Conservation (phyloP, 2,113 vertebrate species). For the Cinclus mexicanus region DNA sequence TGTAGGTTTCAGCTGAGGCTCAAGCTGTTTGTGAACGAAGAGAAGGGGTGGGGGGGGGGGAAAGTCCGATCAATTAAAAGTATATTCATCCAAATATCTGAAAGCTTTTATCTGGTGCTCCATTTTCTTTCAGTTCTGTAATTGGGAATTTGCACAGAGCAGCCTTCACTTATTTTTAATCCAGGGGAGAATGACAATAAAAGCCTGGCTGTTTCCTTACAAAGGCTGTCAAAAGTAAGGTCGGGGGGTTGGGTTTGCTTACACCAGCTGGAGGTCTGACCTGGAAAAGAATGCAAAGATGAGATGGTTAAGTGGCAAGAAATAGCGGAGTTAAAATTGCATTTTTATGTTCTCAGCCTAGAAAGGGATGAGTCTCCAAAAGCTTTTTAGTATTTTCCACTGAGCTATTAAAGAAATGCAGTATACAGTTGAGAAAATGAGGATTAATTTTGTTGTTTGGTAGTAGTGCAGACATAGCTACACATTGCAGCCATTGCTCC, state of each 20-base stretch:
- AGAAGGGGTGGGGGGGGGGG: not conserved
- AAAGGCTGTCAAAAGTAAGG: conserved; percentile 22
- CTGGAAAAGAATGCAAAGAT: conserved; percentile 6
- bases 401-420: not conserved
- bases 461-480: not conserved
- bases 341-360: not conserved
- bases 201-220: not conserved
- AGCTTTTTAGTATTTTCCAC: not conserved
- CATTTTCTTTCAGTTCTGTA: conserved; percentile 13
- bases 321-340: not conserved
- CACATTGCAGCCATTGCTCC: not conserved
- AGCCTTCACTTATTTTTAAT: conserved; percentile 17
- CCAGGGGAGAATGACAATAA: not conserved
- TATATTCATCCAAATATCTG: not conserved
- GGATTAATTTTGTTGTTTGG: not conserved
- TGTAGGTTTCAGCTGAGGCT: not conserved
- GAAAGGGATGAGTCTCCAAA: not conserved
- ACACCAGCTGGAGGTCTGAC: not conserved
- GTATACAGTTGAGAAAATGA: not conserved
- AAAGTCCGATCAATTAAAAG: conserved; percentile 1
- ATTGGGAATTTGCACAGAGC: not conserved
- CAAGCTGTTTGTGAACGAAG: not conserved
- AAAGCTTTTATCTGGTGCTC: conserved; percentile 19
- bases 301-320: not conserved
- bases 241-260: not conserved